Evolutionary conservation across 2,113 vertebrate genomes (phyloP).

Genomic region (Gopherus flavomarginatus): DNA sequence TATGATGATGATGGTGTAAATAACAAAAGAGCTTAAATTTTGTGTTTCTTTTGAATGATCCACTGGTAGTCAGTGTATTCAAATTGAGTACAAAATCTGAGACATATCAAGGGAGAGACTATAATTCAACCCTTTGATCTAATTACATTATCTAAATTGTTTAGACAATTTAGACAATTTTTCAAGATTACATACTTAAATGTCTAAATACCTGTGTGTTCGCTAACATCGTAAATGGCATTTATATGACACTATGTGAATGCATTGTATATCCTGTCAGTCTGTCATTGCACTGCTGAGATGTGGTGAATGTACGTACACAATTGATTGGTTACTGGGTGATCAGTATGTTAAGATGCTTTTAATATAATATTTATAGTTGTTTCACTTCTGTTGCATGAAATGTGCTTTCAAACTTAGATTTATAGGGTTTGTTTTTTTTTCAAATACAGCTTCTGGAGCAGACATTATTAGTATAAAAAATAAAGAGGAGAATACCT

Average conservation of each 20-base stretch:
- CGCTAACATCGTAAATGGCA: neutral
- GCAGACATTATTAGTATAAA: constrained; percentile 77
- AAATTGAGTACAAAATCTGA: neutral
- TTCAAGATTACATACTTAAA: neutral
- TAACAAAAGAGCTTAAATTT: neutral
- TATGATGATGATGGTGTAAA: neutral
- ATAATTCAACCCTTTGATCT: neutral
- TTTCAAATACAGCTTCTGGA: constrained; percentile 61
- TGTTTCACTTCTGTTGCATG: neutral
- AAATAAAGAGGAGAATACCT: constrained; percentile 76
- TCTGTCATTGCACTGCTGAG: neutral
- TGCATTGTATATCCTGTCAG: neutral
- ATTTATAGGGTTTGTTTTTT: neutral
- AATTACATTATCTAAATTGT: neutral
- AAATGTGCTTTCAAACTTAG: neutral
- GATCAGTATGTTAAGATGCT: neutral
- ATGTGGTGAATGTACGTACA: neutral
- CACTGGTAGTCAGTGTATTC: neutral
- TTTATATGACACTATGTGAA: neutral
- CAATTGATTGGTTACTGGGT: neutral
- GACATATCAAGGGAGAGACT: neutral
- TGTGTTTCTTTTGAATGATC: neutral
- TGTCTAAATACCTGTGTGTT: neutral
- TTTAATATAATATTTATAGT: neutral
- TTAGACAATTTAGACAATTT: too few relatives aligned